Percentiles rank a stretch among this genome's conserved stretches.
Conservation (phyloP, 2,797 vertebrate species). For the Babyrousa celebensis region DNA sequence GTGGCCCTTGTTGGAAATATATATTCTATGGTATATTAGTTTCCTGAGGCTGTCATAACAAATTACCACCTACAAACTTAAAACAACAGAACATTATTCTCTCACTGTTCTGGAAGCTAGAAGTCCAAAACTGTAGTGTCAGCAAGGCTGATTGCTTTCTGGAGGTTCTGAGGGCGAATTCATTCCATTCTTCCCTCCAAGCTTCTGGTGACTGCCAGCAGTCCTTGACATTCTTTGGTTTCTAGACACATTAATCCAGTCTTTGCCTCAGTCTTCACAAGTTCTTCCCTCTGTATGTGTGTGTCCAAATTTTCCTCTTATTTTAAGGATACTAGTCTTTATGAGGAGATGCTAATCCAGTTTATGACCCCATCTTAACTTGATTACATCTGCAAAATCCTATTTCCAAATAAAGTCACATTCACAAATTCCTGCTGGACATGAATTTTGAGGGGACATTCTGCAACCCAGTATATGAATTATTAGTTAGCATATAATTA, state of each 20-base stretch:
- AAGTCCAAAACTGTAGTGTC: neutral
- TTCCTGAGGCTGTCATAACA: neutral
- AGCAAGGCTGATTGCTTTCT: neutral
- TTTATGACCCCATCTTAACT: neutral
- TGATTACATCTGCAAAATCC: neutral
- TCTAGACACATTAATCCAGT: neutral
- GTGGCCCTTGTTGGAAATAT: neutral
- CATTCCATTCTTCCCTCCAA: neutral
- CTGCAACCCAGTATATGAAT: neutral
- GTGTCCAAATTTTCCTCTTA: neutral
- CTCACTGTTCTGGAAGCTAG: neutral
- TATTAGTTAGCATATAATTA: neutral
- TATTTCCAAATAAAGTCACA: neutral
- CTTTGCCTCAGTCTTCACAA: neutral
- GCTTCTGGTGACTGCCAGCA: neutral
- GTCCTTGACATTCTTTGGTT: neutral
- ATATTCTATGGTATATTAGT: neutral
- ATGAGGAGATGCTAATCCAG: neutral
- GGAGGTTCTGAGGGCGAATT: neutral
- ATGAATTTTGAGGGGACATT: neutral
- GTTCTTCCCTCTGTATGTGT: neutral
- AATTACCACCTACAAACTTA: neutral
- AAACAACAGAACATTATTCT: constrained; percentile 1
- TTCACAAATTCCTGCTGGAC: neutral
- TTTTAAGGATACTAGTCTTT: neutral